Evolutionary conservation across 2,888 invertebrate species (phyloP), one percentile per base, ranked within the genome.

Genomic region (Tryphoninae sp.): DNA sequence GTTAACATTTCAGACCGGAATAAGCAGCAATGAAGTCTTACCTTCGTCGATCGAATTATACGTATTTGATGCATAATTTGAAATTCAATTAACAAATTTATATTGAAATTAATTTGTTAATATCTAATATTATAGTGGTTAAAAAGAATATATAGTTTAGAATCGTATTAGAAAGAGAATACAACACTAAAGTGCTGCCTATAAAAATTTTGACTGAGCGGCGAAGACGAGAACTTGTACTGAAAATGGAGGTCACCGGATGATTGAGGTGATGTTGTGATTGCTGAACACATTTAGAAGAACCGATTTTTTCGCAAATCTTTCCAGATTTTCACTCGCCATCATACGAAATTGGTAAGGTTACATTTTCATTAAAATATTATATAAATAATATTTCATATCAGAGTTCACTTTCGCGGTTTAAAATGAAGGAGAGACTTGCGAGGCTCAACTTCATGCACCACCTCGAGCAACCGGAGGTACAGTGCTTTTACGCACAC

Each of bases 341-440:
- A 42, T 65, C 42, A 42, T 23, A 26, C 40, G 40, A 65, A 77
- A 80, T 59, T 51, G 86, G 84, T 88, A 86, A 83, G 77, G 62
- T 23, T 45, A 33, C 40, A 68, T 53, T 61, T 62, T 49, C 11
- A 42, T 68, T 78, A 33, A 62, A 62, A 45, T 65, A 59, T 73
- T 74, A 6, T 13, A 42, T n/a, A 2, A n/a, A 16, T 58, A 64
- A 72, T 71, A 58, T 64, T 45, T 16, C 8, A 3, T 33, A 51
- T 76, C 26, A 71, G 55, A 51, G 67, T 33, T 19, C 69, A 84
- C 84, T 78, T 81, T 78, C 79, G 74, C 58, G 55, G 45, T 78
- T 73, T 78, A 87, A 89, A 86, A 84, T 81, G 86, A 85, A 87
- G 89, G 88, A 89, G 89, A 88, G 89, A 89, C 59, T 68, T 4